Percentiles rank a stretch among this genome's conserved stretches.
Evolutionary conservation across 2,797 vertebrate species (phyloP).

Genomic region (Silurus lanzhouensis): DNA sequence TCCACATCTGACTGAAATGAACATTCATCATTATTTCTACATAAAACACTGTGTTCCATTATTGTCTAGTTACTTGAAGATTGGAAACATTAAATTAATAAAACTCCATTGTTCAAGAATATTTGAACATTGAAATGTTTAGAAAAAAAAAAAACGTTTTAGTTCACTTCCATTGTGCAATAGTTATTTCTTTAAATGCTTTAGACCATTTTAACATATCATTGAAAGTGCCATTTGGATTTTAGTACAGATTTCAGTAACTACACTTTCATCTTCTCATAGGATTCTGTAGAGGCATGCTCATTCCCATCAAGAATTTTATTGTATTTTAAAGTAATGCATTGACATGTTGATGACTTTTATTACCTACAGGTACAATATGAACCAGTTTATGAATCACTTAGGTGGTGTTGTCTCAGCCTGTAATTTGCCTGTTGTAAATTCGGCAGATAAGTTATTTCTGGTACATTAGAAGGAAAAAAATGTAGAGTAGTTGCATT

Average conservation of each 20-base stretch:
- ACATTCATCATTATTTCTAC: neutral
- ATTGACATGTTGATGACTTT: neutral
- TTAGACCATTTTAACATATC: neutral
- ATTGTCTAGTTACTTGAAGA: neutral
- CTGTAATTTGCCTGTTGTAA: neutral
- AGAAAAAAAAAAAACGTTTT: neutral
- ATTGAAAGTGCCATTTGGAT: neutral
- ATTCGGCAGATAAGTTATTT: neutral
- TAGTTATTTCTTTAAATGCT: neutral
- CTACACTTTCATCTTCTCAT: neutral
- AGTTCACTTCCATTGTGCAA: too few relatives aligned
- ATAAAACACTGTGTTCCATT: constrained; percentile 9
- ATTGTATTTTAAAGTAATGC: neutral
- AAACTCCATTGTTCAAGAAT: constrained; percentile 3
- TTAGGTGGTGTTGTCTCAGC: neutral
- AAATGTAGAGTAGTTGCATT: neutral
- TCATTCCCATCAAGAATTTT: neutral
- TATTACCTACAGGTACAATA: neutral
- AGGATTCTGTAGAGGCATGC: constrained; percentile 5
- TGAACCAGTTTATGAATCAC: neutral
- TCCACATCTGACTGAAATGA: neutral
- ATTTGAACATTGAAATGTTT: neutral
- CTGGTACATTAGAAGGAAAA: neutral
- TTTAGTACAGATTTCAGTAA: neutral
- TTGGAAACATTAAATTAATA: constrained; percentile 17